Evolutionary conservation across 2,888 invertebrate species (phyloP).

Genomic region (Trachelus tabidus): DNA sequence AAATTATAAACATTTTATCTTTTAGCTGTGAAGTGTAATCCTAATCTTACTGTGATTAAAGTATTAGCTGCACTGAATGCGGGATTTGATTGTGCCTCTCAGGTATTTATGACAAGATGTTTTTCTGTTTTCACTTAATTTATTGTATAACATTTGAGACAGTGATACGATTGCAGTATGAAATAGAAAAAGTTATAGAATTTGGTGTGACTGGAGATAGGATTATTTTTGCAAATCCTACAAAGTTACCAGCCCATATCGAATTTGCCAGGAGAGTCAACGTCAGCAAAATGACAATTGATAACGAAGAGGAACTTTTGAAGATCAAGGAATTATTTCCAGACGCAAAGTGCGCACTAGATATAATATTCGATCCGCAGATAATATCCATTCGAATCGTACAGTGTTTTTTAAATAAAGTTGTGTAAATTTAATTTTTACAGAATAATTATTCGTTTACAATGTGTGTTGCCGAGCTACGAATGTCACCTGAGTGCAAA

Average conservation of each 20-base stretch:
- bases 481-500: constrained; percentile 45
- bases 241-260: constrained; percentile 69
- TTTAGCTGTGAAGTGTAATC: constrained; percentile 74
- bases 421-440: neutral
- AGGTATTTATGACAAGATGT: constrained; percentile 37
- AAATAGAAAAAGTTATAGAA: constrained; percentile 69
- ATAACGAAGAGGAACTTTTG: constrained; percentile 69
- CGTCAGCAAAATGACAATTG: constrained; percentile 71
- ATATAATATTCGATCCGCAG: too few species aligned
- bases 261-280: constrained; percentile 67
- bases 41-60: constrained; percentile 65
- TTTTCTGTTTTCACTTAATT: neutral
- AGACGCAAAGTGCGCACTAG: constrained; percentile 62
- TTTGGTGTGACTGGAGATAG: constrained; percentile 67
- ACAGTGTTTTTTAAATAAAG: neutral
- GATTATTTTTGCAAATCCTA: constrained; percentile 73
- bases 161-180: constrained; percentile 59
- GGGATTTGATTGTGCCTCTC: constrained; percentile 75
- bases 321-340: constrained; percentile 70
- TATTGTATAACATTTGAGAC: neutral
- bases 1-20: constrained; percentile 19
- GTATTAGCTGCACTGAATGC: constrained; percentile 69
- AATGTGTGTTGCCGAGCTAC: constrained; percentile 44
- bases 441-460: constrained; percentile 54
- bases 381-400: too few species aligned